Evolutionary conservation across 1,140 invertebrate genomes (phyloP).

Genomic region (Lycorma delicatula): DNA sequence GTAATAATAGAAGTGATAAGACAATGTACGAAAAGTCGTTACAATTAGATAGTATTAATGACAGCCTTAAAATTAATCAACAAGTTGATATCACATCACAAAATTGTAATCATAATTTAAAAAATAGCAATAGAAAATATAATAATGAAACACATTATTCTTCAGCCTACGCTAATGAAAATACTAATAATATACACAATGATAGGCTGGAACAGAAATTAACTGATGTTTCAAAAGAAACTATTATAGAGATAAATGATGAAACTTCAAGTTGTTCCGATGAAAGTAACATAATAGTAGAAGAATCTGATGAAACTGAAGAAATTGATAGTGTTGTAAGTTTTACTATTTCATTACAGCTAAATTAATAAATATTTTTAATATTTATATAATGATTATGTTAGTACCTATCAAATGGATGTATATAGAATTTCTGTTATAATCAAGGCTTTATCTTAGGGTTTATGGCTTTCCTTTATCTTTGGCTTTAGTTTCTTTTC

Average conservation of each 20-base stretch:
- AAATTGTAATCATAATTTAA: not conserved
- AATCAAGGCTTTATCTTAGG: too few relatives aligned
- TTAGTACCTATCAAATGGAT: too few relatives aligned
- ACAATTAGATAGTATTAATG: not conserved
- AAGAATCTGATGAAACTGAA: slow-evolving; percentile 18
- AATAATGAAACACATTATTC: not conserved
- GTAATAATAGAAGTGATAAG: not conserved
- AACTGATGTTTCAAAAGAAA: not conserved
- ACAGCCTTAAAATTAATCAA: not conserved
- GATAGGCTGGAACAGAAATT: not conserved
- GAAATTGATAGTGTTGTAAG: slow-evolving; percentile 16
- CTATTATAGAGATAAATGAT: not conserved
- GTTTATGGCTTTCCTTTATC: too few relatives aligned
- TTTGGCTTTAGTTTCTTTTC: too few relatives aligned
- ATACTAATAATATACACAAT: not conserved
- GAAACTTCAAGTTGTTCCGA: slow-evolving; percentile 8
- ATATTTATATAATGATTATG: too few relatives aligned
- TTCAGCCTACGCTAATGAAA: not conserved
- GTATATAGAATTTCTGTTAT: too few relatives aligned
- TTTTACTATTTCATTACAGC: too few relatives aligned
- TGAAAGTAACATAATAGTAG: slow-evolving; percentile 19
- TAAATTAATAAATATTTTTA: too few relatives aligned
- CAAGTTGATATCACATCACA: not conserved
- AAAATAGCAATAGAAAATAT: not conserved
- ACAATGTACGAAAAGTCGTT: not conserved